Percentiles rank a stretch among this genome's conserved stretches.
phyloP scores from a whole-genome alignment of 1,140 invertebrate species.

The Aradophagus sp. region DNA sequence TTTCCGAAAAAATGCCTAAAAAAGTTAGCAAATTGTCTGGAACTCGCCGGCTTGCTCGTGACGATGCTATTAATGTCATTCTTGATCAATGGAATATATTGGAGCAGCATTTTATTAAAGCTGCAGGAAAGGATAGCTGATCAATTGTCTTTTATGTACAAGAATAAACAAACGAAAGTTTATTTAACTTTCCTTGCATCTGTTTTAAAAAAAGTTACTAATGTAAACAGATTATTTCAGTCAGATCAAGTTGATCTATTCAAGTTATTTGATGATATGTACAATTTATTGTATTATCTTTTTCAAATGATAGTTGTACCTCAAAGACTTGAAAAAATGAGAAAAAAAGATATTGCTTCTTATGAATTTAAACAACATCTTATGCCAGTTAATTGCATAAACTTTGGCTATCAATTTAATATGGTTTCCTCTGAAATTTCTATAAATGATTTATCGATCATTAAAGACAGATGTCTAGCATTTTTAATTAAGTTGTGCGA shows the following conservation, averaged over 20 bases:
- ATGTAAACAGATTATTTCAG: slow-evolving; percentile 34
- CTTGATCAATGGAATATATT: slow-evolving; percentile 4
- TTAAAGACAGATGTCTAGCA: slow-evolving; percentile 32
- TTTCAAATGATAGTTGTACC: slow-evolving; percentile 33
- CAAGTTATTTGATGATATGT: slow-evolving; percentile 41
- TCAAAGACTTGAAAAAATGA: slow-evolving; percentile 24
- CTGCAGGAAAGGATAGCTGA: background rate
- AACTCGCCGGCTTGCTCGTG: background rate
- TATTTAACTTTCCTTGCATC: slow-evolving; percentile 10
- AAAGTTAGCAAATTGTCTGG: slow-evolving; percentile 6
- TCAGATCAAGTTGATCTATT: slow-evolving; percentile 29
- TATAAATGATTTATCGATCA: slow-evolving; percentile 5
- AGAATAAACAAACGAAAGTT: background rate
- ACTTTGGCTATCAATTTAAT: slow-evolving; percentile 46
- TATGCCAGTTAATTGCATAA: slow-evolving; percentile 6
- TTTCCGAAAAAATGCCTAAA: background rate
- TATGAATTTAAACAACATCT: too few species aligned
- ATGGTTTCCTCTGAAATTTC: slow-evolving; percentile 8
- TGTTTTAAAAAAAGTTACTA: slow-evolving; percentile 12
- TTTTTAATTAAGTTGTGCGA: slow-evolving; percentile 27
- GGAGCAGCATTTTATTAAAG: background rate
- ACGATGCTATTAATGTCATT: background rate
- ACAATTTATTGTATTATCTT: slow-evolving; percentile 25
- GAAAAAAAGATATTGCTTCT: slow-evolving; percentile 2
- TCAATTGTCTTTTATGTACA: background rate